Evolutionary conservation across 2,797 vertebrate genomes (phyloP).

Genomic region (Sorex maritimensis): DNA sequence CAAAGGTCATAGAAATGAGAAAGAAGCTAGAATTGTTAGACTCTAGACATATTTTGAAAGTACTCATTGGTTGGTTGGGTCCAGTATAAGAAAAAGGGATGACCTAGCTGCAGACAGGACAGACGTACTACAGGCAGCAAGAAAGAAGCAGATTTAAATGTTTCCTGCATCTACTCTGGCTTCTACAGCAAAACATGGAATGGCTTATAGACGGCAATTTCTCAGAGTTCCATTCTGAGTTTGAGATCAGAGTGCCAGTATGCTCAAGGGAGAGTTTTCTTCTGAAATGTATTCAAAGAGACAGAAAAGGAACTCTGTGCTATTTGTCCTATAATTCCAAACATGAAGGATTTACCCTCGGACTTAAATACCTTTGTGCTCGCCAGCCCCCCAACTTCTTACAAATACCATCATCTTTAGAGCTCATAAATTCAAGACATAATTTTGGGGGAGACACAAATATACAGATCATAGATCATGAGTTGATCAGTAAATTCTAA

Average conservation of each 20-base stretch:
- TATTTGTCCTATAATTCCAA: not conserved
- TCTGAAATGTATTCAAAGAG: not conserved
- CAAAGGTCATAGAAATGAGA: not conserved
- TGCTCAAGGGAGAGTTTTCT: accelerated
- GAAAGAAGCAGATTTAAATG: not conserved
- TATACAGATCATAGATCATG: not conserved
- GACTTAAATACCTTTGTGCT: not conserved
- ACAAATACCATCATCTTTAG: not conserved
- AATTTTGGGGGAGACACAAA: not conserved
- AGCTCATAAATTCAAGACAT: not conserved
- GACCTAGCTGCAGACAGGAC: not conserved
- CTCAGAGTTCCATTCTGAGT: not conserved
- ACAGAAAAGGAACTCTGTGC: not conserved
- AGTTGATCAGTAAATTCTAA: constrained; percentile 15
- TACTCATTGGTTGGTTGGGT: not conserved
- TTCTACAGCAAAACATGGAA: not conserved
- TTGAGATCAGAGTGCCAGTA: not conserved
- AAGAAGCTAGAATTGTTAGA: not conserved
- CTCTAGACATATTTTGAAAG: not conserved
- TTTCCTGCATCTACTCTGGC: not conserved
- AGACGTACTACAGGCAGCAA: not conserved
- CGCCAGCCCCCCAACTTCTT: too few relatives aligned
- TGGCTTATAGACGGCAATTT: not conserved
- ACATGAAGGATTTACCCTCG: not conserved
- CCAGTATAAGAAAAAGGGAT: not conserved